Base-by-base conservation (phyloP, 2,888 invertebrate genomes). In the Polyommatus iphigenia region DNA sequence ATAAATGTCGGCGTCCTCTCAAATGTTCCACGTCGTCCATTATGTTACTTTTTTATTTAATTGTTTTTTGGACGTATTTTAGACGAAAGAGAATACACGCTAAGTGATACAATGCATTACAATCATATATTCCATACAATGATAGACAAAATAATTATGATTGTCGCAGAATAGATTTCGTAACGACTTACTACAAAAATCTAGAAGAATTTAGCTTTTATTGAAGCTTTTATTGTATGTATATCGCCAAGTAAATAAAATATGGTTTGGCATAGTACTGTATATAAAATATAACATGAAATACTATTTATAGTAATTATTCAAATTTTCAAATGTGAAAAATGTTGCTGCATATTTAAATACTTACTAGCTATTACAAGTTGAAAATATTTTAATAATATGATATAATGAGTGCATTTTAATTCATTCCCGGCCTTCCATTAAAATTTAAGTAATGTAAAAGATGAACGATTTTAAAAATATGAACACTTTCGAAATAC, bases 1-100 rank as follows among this genome's bases (percentile, higher is more conserved):
- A 87, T 89, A 91, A 90, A 90, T 87, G 90, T 88, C 91, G 87
- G 88, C 85, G 85, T 90, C 89, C 83, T 88, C 88, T 91, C 89
- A 81, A 88, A 90, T 90, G 87, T 85, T 87, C 85, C 83, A 85
- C 83, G 87, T 88, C 88, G 89, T 91, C 91, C 87, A 89, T 92
- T 90, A 90, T 75, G 46, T 24, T 75, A 29, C 29, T 24, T 78
- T 59, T 59, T 59, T 73, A 10, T 50, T 59, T 78, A 29, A 59
- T 78, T 73, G 8, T 75, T 75, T 54, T 24, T 13, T 15, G 24
- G 2, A 18, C 24, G 46, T 15, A 72, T 67, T 32, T 4, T 32
- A 67, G 29, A 20, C n/a, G 57, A 59, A 24, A 62, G 62, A 62
- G n/a, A 59, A 59, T 50, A 20, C 13, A 24, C 8, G 62, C 62